Base-by-base conservation (phyloP, 2,113 vertebrate species). In the Takifugu flavidus region DNA sequence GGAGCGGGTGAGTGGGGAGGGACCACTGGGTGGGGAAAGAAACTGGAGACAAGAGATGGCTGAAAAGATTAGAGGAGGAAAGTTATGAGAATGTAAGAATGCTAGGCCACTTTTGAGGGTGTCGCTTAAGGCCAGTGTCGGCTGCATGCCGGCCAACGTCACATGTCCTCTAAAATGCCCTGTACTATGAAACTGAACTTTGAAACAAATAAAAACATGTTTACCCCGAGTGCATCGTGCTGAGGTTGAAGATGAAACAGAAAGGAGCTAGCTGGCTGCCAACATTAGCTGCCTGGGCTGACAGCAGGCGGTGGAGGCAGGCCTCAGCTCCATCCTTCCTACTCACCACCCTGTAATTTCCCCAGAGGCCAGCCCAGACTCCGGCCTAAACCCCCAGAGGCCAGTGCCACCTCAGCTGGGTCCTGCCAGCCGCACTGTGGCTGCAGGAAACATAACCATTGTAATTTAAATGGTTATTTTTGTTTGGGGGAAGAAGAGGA, bases 401-500 rank as follows among this genome's bases (percentile, higher is more conserved):
- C 82, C 78, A 57, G 74, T 88, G 85, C 86, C 87, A 90, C 90
- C 87, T 90, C 84, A 82, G 76, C 82, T 73, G 52, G 75, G 86
- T 82, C 80, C 74, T 80, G 83, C 79, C 79, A 87, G 85, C 78
- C 80, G 60, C 63, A 61, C 70, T 70, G 78, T 59, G 82, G 82
- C 77, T 58, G 53, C 64, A 77, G 68, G 70, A 70, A 83, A 74
- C 78, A 62, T 62, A 80, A 72, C 77, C 88, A 87, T 80, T 81
- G 85, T 84, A 88, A 92, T 92, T 91, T 88, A 82, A 85, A 81
- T 52, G 63, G 80, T 83, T 91, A 91, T 91, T 89, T 90, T 87
- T 83, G 83, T 83, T 80, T 82, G 10, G 63, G 60, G 56, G 39
- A 72, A 67, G 64, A 62, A 79, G 64, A 65, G 44, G 43, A 49